Percentiles rank a stretch among this genome's conserved stretches.
Conservation (phyloP, 2,797 vertebrate species). For the Mus minutoides region DNA sequence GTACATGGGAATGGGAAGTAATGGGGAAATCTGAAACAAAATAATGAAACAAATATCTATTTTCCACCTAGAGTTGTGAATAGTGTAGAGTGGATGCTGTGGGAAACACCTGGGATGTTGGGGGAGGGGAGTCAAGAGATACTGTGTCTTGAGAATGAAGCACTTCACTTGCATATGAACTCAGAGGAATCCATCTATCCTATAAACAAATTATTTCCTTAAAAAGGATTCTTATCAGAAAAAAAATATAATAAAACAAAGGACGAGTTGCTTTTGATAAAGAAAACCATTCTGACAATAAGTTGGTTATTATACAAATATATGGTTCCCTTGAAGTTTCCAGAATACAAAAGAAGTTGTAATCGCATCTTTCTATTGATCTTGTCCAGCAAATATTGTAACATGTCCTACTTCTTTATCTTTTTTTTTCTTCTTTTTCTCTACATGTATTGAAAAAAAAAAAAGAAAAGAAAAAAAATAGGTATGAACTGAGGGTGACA, state of each 20-base stretch:
- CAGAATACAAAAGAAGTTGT: background rate
- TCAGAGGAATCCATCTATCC: background rate
- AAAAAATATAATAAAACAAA: background rate
- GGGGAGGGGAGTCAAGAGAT: background rate
- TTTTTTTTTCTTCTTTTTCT: background rate
- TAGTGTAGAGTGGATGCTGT: background rate
- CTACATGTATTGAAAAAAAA: background rate
- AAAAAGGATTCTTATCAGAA: constrained; percentile 18
- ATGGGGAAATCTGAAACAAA: background rate
- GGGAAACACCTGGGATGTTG: constrained; percentile 13
- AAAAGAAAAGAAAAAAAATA: no score
- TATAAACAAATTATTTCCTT: constrained; percentile 54
- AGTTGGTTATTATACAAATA: background rate
- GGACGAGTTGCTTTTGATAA: background rate
- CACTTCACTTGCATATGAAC: constrained; percentile 65
- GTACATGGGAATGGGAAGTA: background rate
- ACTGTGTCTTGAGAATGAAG: constrained; percentile 30
- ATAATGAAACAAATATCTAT: constrained; percentile 2
- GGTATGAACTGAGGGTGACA: background rate
- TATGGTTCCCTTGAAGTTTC: background rate
- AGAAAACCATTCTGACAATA: background rate
- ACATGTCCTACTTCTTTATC: background rate
- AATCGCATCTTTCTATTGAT: background rate
- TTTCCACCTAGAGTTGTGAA: background rate
- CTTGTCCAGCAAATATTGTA: background rate